Percentiles rank a stretch among this genome's conserved stretches.
phyloP scores from a whole-genome alignment of 2,113 vertebrate species.

The Callipepla squamata region DNA sequence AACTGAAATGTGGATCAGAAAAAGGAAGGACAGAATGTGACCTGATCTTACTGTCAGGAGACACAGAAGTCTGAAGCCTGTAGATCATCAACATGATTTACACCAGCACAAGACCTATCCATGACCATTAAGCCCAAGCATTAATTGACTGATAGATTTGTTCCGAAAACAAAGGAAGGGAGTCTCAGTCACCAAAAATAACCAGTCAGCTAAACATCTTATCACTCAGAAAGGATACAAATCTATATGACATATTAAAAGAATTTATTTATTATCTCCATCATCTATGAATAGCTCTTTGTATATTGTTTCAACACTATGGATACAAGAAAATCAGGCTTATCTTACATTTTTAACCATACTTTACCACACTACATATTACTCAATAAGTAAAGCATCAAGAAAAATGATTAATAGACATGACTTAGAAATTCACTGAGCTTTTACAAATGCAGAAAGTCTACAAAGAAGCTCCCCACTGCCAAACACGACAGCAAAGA shows the following conservation, averaged over 20 bases:
- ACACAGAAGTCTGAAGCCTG: too few relatives aligned
- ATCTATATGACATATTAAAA: not conserved
- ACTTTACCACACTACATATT: not conserved
- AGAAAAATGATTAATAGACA: not conserved
- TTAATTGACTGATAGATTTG: not conserved
- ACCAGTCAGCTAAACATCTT: not conserved
- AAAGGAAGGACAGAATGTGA: not conserved
- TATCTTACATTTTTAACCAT: not conserved
- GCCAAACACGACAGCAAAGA: not conserved
- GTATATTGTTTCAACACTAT: not conserved
- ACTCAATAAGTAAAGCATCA: not conserved
- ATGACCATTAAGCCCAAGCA: not conserved
- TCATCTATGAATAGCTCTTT: not conserved
- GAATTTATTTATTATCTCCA: not conserved
- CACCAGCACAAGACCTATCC: not conserved
- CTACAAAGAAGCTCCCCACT: not conserved
- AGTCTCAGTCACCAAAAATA: not conserved
- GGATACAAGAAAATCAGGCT: not conserved
- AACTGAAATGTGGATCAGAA: not conserved
- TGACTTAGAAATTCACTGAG: not conserved
- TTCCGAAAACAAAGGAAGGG: not conserved
- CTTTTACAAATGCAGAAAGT: not conserved
- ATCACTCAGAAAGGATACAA: accelerated
- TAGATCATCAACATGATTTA: too few relatives aligned
- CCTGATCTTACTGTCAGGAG: not conserved